A percentile compares a stretch with the other conserved stretches of the same genome.
phyloP scores from a whole-genome alignment of 2,888 invertebrate species.

The Helicoverpa assulta region DNA sequence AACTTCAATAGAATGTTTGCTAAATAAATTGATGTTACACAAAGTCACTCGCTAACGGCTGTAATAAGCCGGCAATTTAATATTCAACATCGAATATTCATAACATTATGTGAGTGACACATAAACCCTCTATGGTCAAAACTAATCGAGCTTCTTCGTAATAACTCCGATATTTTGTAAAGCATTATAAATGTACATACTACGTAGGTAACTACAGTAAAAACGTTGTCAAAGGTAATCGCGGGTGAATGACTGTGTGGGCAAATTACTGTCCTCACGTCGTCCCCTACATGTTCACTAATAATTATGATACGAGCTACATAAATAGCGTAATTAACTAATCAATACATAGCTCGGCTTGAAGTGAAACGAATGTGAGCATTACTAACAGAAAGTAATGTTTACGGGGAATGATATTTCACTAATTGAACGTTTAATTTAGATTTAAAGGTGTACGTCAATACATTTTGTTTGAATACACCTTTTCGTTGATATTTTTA shows the following conservation, averaged over 20 bases:
- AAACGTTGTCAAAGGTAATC: conserved; percentile 17
- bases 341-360: conserved; percentile 30
- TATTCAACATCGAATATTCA: not conserved
- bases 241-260: conserved; percentile 24
- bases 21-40: not conserved
- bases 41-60: not conserved
- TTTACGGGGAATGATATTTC: too few species aligned
- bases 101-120: not conserved
- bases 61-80: not conserved
- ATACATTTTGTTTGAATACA: too few species aligned
- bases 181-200: not conserved
- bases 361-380: conserved; percentile 16
- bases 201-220: conserved; percentile 2
- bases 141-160: conserved; percentile 3
- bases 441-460: too few species aligned
- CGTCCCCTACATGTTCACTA: conserved; percentile 5
- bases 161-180: not conserved
- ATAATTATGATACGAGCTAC: conserved; percentile 22
- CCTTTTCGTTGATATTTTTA: too few species aligned
- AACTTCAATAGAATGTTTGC: not conserved
- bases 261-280: conserved; percentile 8
- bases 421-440: too few species aligned
- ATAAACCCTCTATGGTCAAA: not conserved
- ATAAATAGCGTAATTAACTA: conserved; percentile 33
- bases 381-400: not conserved